Conservation (phyloP, 53 echinoderm and acorn worm genomes). For the Holothuria leucospilota region DNA sequence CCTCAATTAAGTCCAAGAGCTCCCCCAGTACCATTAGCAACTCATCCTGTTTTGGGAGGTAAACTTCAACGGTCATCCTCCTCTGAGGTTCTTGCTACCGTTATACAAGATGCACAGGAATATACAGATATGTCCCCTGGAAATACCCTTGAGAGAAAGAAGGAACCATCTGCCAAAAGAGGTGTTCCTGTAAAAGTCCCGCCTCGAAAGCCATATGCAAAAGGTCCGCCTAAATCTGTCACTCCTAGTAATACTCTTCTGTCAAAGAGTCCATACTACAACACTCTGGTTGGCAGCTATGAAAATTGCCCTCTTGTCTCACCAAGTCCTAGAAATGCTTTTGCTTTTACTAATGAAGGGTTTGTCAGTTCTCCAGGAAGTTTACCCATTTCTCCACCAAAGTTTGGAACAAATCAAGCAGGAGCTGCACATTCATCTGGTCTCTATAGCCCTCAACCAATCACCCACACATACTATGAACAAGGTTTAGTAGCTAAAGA, state of each 20-base stretch:
- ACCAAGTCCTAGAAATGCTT: conserved; percentile 62
- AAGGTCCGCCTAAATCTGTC: background rate
- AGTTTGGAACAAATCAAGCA: conserved; percentile 10
- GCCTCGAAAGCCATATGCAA: conserved; percentile 3
- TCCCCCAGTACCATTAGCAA: conserved; percentile 47
- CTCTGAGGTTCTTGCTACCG: background rate
- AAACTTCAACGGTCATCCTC: conserved; percentile 21
- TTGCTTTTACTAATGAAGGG: conserved; percentile 66
- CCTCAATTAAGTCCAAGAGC: conserved; percentile 14
- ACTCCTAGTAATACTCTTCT: background rate
- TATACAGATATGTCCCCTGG: conserved; percentile 41
- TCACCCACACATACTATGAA: conserved; percentile 85
- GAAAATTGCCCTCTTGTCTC: conserved; percentile 88
- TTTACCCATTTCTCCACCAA: conserved; percentile 39
- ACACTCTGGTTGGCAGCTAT: conserved; percentile 73
- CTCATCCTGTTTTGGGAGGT: conserved; percentile 19
- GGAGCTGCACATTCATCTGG: conserved; percentile 9
- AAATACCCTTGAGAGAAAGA: conserved; percentile 11
- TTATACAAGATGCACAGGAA: background rate
- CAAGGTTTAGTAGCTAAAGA: conserved; percentile 20
- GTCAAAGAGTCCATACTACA: conserved; percentile 61
- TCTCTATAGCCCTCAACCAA: conserved; percentile 43
- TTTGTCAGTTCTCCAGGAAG: conserved; percentile 72
- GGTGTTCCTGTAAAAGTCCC: background rate
- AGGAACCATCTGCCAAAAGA: background rate